These are phyloP conservation scores for Drosophila trapezifrons DNA, from an alignment of 1,140 invertebrate species.

Conservation along the genomic window DNA sequence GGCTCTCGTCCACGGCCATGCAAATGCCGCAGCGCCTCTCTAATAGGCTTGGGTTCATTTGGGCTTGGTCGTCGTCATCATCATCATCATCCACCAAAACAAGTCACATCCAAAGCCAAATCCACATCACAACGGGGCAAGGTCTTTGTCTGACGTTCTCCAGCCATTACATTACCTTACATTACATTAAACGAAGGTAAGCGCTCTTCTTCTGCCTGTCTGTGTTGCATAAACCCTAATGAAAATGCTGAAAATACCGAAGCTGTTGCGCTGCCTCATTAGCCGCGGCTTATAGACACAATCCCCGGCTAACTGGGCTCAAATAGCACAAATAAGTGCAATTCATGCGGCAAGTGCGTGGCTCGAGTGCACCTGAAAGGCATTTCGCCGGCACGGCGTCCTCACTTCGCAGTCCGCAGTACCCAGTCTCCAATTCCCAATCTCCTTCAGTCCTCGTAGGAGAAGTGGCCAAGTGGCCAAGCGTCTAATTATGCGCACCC, in stretches of 20 bases:
- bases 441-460: conserved; percentile 14
- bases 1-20: conserved; percentile 57
- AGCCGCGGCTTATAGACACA: conserved; percentile 60
- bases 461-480: conserved; percentile 34
- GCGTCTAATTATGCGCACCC: conserved; percentile 62
- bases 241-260: conserved; percentile 61
- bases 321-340: conserved; percentile 58
- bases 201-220: conserved; percentile 11
- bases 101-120: conserved; percentile 16
- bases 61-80: conserved; percentile 46
- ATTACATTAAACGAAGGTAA: conserved; percentile 69
- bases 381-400: conserved; percentile 5
- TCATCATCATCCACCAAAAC: conserved; percentile 39
- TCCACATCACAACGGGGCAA: conserved; percentile 28
- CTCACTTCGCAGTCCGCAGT: neutral
- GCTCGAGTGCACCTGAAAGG: conserved; percentile 45
- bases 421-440: conserved; percentile 6
- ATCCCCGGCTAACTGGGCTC: conserved; percentile 39
- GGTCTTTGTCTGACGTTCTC: conserved; percentile 68
- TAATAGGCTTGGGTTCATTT: conserved; percentile 66
- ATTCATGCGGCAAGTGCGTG: conserved; percentile 67
- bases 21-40: conserved; percentile 63
- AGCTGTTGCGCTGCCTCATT: conserved; percentile 55
- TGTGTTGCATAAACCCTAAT: conserved; percentile 69
- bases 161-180: conserved; percentile 51